Evolutionary conservation across 1,140 invertebrate species (phyloP), one percentile per base, ranked within the genome.

Genomic region (Tachypleus tridentatus): DNA sequence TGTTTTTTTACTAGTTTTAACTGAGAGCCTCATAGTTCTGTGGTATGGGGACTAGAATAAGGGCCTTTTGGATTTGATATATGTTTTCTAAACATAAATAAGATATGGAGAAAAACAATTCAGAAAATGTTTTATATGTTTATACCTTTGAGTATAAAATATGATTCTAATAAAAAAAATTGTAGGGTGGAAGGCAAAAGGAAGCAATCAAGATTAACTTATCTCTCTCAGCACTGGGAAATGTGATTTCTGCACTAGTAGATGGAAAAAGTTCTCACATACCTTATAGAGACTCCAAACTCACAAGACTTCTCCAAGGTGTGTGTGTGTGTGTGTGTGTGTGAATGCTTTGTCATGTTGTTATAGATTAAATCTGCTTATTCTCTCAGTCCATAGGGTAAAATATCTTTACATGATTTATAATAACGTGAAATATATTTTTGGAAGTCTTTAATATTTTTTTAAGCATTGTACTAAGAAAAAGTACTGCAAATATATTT

Each of bases 131-230:
- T 58, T 49, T 65, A 49, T 67, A 47, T 58, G 6, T 69, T 58
- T 65, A 63, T 65, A 29, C 29, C 2, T 29, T 29, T 29, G 29
- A 29, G 29, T 29, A 29, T 29, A 1, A 29, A 29, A 29, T 29
- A 29, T 29, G 29, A 29, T 29, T 29, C 29, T 29, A 29, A 29
- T 65, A 29, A 49, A 8, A 60, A 51, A 53, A 9, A 54, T 54
- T 54, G 48, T 64, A 83, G 69, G 93, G 91, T 3, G 88, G 93
- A 70, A 80, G 93, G n/a, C 80, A 97, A 49, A 91, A 93, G 72
- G 94, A 97, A 80, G 92, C 93, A 0, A 91, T 91, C 56, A 94
- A 95, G 79, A 97, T 97, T 73, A 97, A 97, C 79, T 82, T 96
- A 70, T 93, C 92, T 4, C 78, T 97, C 4, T 97, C 93, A 51